Evolutionary conservation across 2,797 vertebrate species (phyloP).

Genomic region (Varecia variegata): DNA sequence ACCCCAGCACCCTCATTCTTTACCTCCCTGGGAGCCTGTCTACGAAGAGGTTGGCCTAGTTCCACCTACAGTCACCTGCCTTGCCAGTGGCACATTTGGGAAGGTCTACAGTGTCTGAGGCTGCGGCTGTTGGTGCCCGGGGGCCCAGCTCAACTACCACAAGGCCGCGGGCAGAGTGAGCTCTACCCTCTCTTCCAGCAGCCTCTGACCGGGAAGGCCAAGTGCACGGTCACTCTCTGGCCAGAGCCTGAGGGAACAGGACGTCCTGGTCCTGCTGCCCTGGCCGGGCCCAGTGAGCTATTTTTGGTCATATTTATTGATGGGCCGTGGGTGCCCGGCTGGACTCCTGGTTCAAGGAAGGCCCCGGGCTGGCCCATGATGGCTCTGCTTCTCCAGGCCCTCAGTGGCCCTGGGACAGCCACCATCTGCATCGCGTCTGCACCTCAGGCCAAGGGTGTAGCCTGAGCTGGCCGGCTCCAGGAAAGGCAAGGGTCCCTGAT

Average conservation of each 20-base stretch:
- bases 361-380: not conserved
- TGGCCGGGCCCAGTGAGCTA: constrained; percentile 58
- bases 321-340: constrained; percentile 63
- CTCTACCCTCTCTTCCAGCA: constrained; percentile 30
- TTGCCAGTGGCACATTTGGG: rapidly evolving
- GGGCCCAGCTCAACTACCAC: not conserved
- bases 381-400: not conserved
- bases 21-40: not conserved
- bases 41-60: not conserved
- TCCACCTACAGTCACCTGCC: not conserved
- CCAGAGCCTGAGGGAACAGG: constrained; percentile 69
- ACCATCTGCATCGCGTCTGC: not conserved
- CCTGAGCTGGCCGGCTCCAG: not conserved
- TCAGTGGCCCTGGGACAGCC: not conserved
- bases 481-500: not conserved
- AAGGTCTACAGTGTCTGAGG: rapidly evolving
- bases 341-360: constrained; percentile 33
- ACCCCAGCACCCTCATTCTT: not conserved
- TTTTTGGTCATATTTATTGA: constrained; percentile 73
- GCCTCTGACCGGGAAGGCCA: constrained; percentile 52
- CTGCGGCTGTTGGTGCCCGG: not conserved
- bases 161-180: not conserved
- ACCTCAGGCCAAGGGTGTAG: not conserved
- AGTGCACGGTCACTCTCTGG: constrained; percentile 65
- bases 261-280: constrained; percentile 71